These are phyloP conservation scores for Connochaetes taurinus DNA, from an alignment of 2,113 vertebrate genomes.

Conservation along the genomic window DNA sequence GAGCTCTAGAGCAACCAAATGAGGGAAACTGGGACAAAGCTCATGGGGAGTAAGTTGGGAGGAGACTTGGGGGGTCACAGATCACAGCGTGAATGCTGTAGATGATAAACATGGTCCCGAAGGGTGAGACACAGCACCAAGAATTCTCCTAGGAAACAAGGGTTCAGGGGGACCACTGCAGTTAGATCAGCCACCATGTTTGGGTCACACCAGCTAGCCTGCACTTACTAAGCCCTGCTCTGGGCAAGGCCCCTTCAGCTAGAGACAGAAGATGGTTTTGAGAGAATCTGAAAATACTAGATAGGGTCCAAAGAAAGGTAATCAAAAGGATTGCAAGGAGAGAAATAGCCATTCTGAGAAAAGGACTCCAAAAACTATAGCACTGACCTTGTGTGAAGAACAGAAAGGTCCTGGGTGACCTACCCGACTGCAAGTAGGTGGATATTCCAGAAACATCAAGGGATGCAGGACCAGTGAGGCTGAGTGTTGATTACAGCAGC, in stretches of 20 bases:
- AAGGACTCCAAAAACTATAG: neutral
- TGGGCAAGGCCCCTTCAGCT: neutral
- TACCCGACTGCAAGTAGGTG: neutral
- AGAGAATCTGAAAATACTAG: neutral
- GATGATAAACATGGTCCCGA: neutral
- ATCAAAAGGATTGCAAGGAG: neutral
- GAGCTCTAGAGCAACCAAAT: neutral
- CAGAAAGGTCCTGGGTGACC: neutral
- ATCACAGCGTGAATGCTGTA: neutral
- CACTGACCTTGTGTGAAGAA: neutral
- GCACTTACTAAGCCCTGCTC: neutral
- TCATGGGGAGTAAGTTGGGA: neutral
- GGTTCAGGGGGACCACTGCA: neutral
- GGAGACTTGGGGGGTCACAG: neutral
- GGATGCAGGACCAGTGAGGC: neutral
- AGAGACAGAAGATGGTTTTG: neutral
- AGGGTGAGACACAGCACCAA: neutral
- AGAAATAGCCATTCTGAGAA: neutral
- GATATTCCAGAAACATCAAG: neutral
- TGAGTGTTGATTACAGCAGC: accelerated
- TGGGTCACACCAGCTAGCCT: neutral
- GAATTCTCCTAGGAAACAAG: neutral
- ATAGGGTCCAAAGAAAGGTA: neutral
- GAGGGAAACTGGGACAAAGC: neutral
- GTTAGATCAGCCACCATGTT: neutral